Evolutionary conservation across 2,113 vertebrate species (phyloP).

Genomic region (Colius striatus): DNA sequence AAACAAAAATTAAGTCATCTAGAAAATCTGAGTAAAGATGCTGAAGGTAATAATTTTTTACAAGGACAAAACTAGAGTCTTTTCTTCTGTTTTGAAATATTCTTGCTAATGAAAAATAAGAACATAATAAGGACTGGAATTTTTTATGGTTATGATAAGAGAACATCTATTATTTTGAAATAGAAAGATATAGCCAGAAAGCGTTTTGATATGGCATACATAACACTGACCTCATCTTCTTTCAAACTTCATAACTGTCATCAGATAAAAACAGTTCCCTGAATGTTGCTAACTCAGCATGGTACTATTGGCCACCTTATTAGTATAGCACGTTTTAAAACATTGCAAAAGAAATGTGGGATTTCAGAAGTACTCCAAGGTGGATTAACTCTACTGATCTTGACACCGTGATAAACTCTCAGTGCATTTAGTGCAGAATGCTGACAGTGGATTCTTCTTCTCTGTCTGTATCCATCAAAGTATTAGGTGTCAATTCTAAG

Average conservation of each 20-base stretch:
- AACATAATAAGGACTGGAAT: neutral
- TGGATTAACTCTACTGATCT: conserved; percentile 9
- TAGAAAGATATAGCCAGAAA: neutral
- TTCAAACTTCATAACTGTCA: conserved; percentile 49
- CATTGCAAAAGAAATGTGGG: neutral
- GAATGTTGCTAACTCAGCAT: conserved; percentile 45
- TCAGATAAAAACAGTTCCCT: conserved; percentile 21
- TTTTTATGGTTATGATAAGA: neutral
- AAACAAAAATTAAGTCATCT: conserved; percentile 28
- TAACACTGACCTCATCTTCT: conserved; percentile 36
- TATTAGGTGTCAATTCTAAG: neutral
- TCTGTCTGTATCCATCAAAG: neutral
- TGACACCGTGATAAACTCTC: conserved; percentile 41
- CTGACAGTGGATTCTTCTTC: conserved; percentile 25
- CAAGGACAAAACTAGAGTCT: neutral
- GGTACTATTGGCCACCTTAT: neutral
- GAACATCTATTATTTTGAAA: neutral
- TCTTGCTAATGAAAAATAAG: neutral
- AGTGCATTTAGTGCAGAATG: conserved; percentile 4
- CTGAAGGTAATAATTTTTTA: neutral
- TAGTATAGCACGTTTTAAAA: conserved; percentile 15
- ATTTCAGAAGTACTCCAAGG: conserved; percentile 32
- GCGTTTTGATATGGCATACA: conserved; percentile 16
- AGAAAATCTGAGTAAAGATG: neutral
- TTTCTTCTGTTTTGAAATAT: neutral